Evolutionary conservation across 2,797 vertebrate genomes (phyloP).

Genomic region (Rhodeus uyekii): DNA sequence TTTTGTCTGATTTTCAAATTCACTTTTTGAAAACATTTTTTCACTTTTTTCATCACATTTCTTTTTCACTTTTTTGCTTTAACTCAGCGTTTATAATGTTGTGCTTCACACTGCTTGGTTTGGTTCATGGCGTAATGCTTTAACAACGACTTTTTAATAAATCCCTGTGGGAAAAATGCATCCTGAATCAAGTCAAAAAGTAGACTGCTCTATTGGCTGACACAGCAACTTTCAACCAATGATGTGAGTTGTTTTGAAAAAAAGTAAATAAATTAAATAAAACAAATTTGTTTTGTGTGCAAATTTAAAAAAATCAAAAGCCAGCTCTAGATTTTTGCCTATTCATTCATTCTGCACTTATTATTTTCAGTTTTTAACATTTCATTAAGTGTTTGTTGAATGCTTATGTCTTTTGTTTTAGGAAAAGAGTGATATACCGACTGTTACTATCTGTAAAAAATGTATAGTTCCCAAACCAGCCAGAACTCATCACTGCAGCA

Average conservation of each 20-base stretch:
- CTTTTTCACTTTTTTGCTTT: background rate
- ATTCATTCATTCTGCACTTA: background rate
- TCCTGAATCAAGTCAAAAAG: too few species aligned
- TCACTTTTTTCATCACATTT: too few species aligned
- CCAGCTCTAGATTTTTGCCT: background rate
- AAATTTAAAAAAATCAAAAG: too few species aligned
- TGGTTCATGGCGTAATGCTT: background rate
- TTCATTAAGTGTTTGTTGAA: background rate
- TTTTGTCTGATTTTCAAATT: background rate
- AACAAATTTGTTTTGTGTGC: too few species aligned
- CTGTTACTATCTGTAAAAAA: constrained; percentile 93
- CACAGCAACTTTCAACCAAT: too few species aligned
- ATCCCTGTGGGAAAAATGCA: background rate
- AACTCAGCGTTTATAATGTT: background rate
- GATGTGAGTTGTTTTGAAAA: too few species aligned
- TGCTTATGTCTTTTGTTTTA: constrained; percentile 59
- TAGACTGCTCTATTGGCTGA: too few species aligned
- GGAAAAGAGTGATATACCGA: constrained; percentile 81
- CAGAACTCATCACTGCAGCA: constrained; percentile 97
- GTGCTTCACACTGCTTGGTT: background rate
- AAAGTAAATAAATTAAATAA: too few species aligned
- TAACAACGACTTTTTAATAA: background rate
- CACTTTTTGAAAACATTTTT: too few species aligned
- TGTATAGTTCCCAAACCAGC: constrained; percentile 93
- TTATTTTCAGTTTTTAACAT: background rate